Evolutionary conservation across 2,113 vertebrate species (phyloP).

Genomic region (Proterorhinus semilunaris): DNA sequence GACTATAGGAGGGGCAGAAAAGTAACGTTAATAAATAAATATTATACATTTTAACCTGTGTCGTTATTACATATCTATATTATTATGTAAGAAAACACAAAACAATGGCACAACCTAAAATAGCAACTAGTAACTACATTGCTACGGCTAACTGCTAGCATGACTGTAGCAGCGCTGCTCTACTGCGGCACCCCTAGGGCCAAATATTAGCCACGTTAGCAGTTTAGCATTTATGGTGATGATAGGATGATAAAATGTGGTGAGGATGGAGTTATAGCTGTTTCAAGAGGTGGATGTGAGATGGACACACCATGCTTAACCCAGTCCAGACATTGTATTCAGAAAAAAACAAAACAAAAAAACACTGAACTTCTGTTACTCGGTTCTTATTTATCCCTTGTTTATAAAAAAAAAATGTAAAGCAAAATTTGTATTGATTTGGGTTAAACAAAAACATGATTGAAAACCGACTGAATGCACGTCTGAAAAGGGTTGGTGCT

Average conservation of each 20-base stretch:
- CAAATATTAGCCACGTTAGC: slow-evolving; percentile 64
- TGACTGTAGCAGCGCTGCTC: slow-evolving; percentile 32
- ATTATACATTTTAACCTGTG: background rate
- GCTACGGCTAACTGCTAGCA: slow-evolving; percentile 24
- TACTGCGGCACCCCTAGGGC: slow-evolving; percentile 56
- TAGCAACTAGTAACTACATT: slow-evolving; percentile 10
- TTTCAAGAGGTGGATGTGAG: slow-evolving; percentile 43
- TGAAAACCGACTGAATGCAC: slow-evolving; percentile 18
- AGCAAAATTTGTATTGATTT: no score
- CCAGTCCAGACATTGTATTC: slow-evolving; percentile 57
- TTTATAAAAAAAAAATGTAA: background rate
- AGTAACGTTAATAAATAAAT: background rate
- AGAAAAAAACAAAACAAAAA: slow-evolving; percentile 1
- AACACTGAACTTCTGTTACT: background rate
- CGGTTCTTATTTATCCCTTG: no score
- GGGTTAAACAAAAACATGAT: background rate
- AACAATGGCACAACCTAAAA: slow-evolving; percentile 8
- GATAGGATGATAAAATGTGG: slow-evolving; percentile 32
- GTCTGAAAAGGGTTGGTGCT: slow-evolving; percentile 60
- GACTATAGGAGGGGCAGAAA: background rate
- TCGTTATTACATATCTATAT: background rate
- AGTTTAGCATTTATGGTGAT: slow-evolving; percentile 56
- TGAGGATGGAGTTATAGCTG: slow-evolving; percentile 35
- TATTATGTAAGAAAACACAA: slow-evolving; percentile 7
- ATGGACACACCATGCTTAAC: slow-evolving; percentile 67